Base-by-base conservation (phyloP, 1,140 invertebrate genomes). In the Paraescarpia echinospica region DNA sequence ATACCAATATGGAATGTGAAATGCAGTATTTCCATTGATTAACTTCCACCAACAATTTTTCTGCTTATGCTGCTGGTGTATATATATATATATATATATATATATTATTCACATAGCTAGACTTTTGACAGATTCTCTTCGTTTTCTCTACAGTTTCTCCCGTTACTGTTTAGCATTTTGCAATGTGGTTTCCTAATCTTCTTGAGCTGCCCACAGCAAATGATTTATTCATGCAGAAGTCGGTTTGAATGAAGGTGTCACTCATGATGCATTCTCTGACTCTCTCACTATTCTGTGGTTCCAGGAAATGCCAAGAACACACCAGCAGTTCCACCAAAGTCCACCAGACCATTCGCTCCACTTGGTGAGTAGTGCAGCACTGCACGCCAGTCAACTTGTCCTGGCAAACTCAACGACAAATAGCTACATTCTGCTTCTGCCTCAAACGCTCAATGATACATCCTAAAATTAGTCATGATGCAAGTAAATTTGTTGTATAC, bases 311-410 rank as follows among this genome's bases (percentile, higher is more conserved):
- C 31, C 92, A 88, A 77, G n/a, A 77, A 92, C 59, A 92, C 92
- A 35, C 92, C 92, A 35, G 31, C 92, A 89, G 59, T 77, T 6
- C 59, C 59, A 4, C 48, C 35, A 22, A 94, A 94, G 91, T 89
- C 94, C 41, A 93, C 93, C 90, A 95, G 96, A 93, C 96, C 95
- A n/a, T 96, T 95, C 93, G 95, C 96, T 91, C 96, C 95, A 35
- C 94, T 96, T 34, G 96, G 95, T 77, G 1, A 31, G 59, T 77
- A 27, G 8, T 77, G 41, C n/a, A 41, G 41, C 41, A 41, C 41
- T 12, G 12, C 41, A 41, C 4, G 41, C 12, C 41, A 41, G 12
- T 41, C 4, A 41, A 4, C 41, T 41, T 41, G 41, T 41, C 41
- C 41, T 41, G 41, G 41, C 41, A 6, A 41, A 41, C 41, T 41